These are phyloP conservation scores for Rhinolophus ferrumequinum DNA, from an alignment of 2,113 vertebrate species.

Conservation along the genomic window DNA sequence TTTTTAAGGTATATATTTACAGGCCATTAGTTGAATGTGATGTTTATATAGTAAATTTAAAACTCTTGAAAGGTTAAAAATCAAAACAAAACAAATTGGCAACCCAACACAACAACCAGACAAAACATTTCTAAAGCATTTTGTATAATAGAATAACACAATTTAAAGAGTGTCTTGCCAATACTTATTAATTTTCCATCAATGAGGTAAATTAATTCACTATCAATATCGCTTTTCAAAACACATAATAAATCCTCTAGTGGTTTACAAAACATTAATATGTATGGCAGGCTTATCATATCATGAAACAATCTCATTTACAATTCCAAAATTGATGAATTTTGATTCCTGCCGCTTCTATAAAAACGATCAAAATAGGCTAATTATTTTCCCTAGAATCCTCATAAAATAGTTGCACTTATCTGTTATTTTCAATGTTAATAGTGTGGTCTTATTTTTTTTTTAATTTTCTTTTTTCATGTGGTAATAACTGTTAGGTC, in stretches of 20 bases:
- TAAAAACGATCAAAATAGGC: neutral
- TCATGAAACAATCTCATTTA: neutral
- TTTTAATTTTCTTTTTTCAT: neutral
- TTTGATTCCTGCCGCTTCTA: neutral
- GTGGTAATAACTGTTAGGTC: neutral
- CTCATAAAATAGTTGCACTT: neutral
- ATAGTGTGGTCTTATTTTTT: neutral
- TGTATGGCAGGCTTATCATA: neutral
- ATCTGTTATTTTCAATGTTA: neutral
- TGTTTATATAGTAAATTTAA: neutral
- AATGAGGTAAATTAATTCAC: constrained; percentile 1
- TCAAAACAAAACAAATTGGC: neutral
- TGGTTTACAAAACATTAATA: neutral
- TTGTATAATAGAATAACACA: constrained; percentile 10
- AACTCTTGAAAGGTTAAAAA: constrained; percentile 7
- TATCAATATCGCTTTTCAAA: neutral
- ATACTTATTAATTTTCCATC: constrained; percentile 1
- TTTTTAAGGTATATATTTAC: neutral
- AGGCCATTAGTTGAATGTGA: neutral
- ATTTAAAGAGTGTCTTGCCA: neutral
- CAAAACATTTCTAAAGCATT: neutral
- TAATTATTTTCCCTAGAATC: neutral
- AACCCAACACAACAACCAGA: neutral
- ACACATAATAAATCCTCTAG: neutral
- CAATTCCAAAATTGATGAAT: neutral